Conservation (phyloP, 2,888 invertebrate genomes). For the Xanthia togata region DNA sequence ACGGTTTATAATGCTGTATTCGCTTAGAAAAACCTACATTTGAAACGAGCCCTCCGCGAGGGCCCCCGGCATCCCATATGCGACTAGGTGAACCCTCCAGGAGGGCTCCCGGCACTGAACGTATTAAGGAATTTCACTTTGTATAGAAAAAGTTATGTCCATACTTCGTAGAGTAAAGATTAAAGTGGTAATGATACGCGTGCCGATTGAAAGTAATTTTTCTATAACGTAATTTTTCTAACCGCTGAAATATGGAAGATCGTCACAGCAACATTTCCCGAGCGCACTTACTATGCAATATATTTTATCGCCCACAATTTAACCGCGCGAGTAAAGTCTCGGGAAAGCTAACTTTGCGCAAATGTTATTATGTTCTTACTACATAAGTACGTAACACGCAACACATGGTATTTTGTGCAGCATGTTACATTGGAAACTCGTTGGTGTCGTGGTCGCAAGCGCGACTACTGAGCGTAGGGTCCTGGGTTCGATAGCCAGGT, state of each 20-base stretch:
- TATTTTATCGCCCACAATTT: constrained; percentile 57
- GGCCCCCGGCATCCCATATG: too few species aligned
- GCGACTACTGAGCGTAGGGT: too few species aligned
- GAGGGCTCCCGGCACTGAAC: too few species aligned
- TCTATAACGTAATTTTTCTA: neutral
- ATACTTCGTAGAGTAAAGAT: neutral
- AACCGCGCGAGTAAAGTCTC: constrained; percentile 36
- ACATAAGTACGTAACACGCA: constrained; percentile 21
- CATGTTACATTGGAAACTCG: neutral
- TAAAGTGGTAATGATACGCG: neutral
- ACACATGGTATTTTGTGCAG: constrained; percentile 22
- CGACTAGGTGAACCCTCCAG: too few species aligned
- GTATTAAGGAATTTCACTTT: neutral
- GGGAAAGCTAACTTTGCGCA: constrained; percentile 49
- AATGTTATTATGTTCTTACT: constrained; percentile 50
- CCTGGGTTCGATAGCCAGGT: too few species aligned
- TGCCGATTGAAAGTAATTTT: neutral
- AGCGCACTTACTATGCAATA: constrained; percentile 45
- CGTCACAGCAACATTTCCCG: constrained; percentile 20
- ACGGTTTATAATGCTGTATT: too few species aligned
- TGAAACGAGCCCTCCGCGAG: too few species aligned
- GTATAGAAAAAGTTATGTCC: too few species aligned
- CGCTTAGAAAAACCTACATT: too few species aligned
- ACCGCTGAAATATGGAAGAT: constrained; percentile 18
- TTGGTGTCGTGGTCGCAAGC: too few species aligned